Conservation (phyloP, 2,113 vertebrate genomes). For the Anhinga rufa region DNA sequence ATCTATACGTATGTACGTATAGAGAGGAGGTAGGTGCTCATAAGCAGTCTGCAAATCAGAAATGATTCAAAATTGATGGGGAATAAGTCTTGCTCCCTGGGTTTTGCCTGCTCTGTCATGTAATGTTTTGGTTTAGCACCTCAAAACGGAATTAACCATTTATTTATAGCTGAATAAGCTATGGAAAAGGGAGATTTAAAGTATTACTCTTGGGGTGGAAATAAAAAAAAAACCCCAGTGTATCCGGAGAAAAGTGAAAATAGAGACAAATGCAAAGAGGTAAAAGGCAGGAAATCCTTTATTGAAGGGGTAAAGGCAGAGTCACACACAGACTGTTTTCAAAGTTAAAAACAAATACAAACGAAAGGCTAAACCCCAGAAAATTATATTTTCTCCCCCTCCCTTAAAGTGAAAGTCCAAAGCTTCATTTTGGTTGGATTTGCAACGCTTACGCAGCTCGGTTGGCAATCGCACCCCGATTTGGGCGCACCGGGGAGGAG, state of each 20-base stretch:
- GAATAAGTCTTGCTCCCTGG: neutral
- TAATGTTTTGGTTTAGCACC: neutral
- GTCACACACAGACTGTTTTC: neutral
- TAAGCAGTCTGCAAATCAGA: neutral
- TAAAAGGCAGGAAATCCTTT: constrained; percentile 48
- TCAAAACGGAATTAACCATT: neutral
- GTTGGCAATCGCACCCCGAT: neutral
- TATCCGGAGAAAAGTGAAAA: neutral
- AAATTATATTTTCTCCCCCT: neutral
- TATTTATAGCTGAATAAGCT: neutral
- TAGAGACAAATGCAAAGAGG: neutral
- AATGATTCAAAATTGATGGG: neutral
- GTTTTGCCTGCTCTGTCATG: neutral
- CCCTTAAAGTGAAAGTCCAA: neutral
- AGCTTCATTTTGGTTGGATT: neutral
- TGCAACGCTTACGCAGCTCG: neutral
- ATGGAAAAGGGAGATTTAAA: neutral
- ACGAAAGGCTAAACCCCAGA: neutral
- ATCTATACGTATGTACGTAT: rapidly evolving
- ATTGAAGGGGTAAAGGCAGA: constrained; percentile 54
- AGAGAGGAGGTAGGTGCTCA: neutral
- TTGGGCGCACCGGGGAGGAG: neutral
- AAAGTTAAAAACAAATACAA: constrained; percentile 23
- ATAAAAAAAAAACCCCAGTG: neutral
- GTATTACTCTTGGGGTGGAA: neutral